Conservation (phyloP, 2,113 vertebrate genomes). For the Microtus pennsylvanicus region DNA sequence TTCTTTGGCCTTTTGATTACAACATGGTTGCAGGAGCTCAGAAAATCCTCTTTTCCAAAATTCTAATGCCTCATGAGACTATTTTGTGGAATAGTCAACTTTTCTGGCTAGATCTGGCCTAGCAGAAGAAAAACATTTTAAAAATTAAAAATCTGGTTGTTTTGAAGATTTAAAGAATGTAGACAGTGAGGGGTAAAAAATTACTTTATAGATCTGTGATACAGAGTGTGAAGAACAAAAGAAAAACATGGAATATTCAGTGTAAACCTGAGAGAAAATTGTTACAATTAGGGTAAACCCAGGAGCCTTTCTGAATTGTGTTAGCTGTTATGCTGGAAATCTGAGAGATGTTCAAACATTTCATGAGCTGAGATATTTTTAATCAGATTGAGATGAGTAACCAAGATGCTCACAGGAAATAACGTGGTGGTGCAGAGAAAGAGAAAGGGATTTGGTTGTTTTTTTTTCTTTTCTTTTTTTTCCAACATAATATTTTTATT, state of each 20-base stretch:
- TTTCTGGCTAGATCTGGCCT: not conserved
- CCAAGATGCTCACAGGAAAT: constrained; percentile 27
- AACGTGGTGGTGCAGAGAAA: not conserved
- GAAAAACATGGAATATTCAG: not conserved
- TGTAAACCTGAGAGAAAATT: not conserved
- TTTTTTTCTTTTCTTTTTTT: not conserved
- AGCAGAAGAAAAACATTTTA: not conserved
- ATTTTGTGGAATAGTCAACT: constrained; percentile 56
- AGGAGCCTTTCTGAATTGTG: not conserved
- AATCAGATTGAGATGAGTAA: constrained; percentile 24
- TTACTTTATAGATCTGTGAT: not conserved
- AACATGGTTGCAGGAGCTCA: not conserved
- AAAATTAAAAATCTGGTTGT: constrained; percentile 22
- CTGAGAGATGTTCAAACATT: not conserved
- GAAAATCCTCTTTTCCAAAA: constrained; percentile 33
- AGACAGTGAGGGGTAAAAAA: not conserved
- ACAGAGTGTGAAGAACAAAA: constrained; percentile 10
- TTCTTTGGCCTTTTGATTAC: constrained; percentile 38
- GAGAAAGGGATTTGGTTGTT: not conserved
- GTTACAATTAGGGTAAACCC: constrained; percentile 1
- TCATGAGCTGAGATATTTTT: constrained; percentile 23
- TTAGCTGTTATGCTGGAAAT: constrained; percentile 19
- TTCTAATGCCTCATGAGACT: constrained; percentile 42
- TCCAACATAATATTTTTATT: not conserved
- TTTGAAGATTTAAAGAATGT: not conserved